A percentile compares a stretch with the other conserved stretches of the same genome.
Evolutionary conservation across 1,140 invertebrate genomes (phyloP).

Genomic region (Mercenaria mercenaria): DNA sequence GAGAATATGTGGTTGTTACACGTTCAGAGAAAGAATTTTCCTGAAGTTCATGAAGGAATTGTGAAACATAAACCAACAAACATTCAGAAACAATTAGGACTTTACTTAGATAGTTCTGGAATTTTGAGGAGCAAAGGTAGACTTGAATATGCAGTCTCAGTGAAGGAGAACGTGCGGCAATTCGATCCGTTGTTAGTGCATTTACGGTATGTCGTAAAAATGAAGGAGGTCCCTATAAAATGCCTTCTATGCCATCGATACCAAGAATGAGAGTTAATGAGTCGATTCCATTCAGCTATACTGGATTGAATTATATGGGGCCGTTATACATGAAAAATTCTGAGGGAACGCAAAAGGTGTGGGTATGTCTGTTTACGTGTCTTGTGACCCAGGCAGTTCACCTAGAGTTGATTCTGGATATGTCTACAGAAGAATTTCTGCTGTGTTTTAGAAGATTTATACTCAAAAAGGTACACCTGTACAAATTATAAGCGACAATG

Average conservation of each 20-base stretch:
- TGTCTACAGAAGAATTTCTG: conserved; percentile 20
- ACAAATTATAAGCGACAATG: conserved; percentile 21
- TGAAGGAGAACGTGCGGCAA: neutral
- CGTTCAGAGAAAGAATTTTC: neutral
- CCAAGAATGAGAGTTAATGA: neutral
- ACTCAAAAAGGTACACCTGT: neutral
- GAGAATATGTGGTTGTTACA: neutral
- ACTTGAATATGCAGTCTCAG: conserved; percentile 20
- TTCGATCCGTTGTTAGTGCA: neutral
- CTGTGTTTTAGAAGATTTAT: neutral
- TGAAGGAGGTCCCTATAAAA: conserved; percentile 36
- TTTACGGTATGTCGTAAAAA: neutral
- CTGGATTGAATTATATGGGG: conserved; percentile 10
- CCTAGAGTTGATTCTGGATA: neutral
- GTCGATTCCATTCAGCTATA: neutral
- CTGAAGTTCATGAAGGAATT: neutral
- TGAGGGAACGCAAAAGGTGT: neutral
- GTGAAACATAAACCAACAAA: neutral
- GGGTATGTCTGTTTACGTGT: conserved; percentile 29
- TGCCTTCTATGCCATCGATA: neutral
- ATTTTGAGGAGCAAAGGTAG: neutral
- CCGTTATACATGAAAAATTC: neutral
- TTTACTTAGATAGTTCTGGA: neutral
- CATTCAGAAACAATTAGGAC: conserved; percentile 34
- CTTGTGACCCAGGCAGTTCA: conserved; percentile 1